Conservation (phyloP, 2,797 vertebrate genomes). For the Poliocrania exsul region DNA sequence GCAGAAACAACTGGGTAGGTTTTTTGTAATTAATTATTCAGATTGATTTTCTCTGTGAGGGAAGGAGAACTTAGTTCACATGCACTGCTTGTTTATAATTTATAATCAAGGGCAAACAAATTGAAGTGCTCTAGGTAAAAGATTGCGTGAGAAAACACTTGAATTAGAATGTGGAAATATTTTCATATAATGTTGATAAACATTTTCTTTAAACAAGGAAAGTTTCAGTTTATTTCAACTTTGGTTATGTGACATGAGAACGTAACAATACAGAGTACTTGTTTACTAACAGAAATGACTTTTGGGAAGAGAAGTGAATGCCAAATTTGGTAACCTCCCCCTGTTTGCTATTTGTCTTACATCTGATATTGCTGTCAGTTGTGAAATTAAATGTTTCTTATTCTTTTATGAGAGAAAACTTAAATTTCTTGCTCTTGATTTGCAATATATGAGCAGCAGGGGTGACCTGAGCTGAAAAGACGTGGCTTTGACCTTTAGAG, state of each 20-base stretch:
- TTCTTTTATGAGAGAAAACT: background rate
- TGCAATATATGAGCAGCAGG: background rate
- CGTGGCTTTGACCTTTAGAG: background rate
- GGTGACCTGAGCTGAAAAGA: background rate
- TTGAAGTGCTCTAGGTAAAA: background rate
- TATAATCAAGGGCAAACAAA: background rate
- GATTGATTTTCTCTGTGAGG: background rate
- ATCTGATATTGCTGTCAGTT: background rate
- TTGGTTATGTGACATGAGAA: background rate
- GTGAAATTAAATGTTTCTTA: background rate
- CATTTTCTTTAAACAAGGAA: background rate
- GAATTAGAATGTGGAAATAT: background rate
- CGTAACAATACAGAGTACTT: background rate
- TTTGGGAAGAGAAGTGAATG: background rate
- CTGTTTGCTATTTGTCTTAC: background rate
- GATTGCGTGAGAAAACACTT: fast-evolving
- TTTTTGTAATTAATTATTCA: background rate
- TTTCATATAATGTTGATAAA: background rate
- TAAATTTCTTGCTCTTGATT: background rate
- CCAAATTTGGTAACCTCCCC: background rate
- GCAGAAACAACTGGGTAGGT: background rate
- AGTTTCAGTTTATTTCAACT: background rate
- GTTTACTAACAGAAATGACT: background rate
- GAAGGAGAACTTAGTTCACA: background rate
- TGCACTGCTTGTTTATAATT: background rate